Evolutionary conservation across 2,888 invertebrate genomes (phyloP).

Genomic region (Thereva unica): DNA sequence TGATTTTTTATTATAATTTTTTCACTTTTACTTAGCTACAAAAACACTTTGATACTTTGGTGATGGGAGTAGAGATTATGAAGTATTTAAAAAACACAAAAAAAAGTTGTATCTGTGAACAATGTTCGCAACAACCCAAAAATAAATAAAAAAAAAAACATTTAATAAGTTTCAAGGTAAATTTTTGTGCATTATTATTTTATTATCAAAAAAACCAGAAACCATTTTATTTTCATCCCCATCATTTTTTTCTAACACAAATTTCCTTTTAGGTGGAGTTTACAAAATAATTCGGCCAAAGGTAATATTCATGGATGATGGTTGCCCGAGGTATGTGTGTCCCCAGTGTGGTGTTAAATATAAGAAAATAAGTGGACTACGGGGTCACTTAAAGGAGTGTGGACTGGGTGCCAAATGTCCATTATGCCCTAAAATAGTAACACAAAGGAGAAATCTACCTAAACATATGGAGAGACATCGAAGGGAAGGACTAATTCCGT

Average conservation of each 20-base stretch:
- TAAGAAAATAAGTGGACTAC: conserved; percentile 46
- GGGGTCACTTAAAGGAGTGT: conserved; percentile 48
- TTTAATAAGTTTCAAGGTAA: too few species aligned
- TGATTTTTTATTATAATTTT: conserved; percentile 7
- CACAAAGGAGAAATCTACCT: conserved; percentile 47
- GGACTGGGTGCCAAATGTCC: conserved; percentile 48
- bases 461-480: conserved; percentile 47
- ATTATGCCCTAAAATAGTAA: conserved; percentile 48
- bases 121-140: too few species aligned
- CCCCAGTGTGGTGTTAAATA: conserved; percentile 48
- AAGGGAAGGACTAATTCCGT: conserved; percentile 34
- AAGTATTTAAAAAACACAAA: conserved; percentile 29
- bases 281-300: conserved; percentile 38
- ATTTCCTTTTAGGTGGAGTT: conserved; percentile 47
- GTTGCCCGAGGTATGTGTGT: conserved; percentile 46
- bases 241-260: conserved; percentile 44
- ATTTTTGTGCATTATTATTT: too few species aligned
- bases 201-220: too few species aligned
- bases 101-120: not conserved
- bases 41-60: conserved; percentile 31
- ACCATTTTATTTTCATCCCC: too few species aligned
- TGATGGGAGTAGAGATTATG: conserved; percentile 37
- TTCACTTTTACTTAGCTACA: conserved; percentile 23
- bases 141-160: too few species aligned
- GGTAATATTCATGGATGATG: conserved; percentile 47